Base-by-base conservation (phyloP, 35 echinoderm and acorn worm species). In the Lytechinus pictus region DNA sequence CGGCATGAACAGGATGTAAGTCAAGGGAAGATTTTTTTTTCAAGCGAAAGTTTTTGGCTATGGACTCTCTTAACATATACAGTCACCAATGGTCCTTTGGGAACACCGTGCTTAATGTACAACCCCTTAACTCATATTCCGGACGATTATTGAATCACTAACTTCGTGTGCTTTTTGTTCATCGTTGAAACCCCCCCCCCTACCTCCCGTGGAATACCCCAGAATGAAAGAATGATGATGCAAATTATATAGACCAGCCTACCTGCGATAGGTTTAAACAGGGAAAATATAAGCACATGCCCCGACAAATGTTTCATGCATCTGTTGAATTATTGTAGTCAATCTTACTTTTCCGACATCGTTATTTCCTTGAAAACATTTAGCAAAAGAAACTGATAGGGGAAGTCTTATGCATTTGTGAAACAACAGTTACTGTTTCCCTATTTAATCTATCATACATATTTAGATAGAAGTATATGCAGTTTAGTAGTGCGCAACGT, bases 21-120 rank as follows among this genome's bases (percentile, higher is more conserved):
- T 79, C 66, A 79, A 79, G 66, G n/a, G 66, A 79, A 79, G 66
- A 79, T 79, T 79, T 79, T 79, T n/a, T 79, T 79, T 79, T 24
- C 66, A 79, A 79, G 21, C n/a, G 5, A 24, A 79, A 79, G 16
- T 79, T 79, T 79, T 79, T 79, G 66, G 66, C 66, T 24, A 79
- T 79, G 66, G 66, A 79, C 66, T 24, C 66, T 19, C 66, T 79
- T 24, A 79, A 79, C 66, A 79, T 24, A 79, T 79, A 79, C 66
- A 79, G 66, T 79, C 66, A 79, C 14, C 66, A 79, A 8, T 79
- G 16, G 66, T 79, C 66, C 66, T 19, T 16, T 79, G 66, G 66
- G 66, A 79, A 7, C 66, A 79, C 66, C 66, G 66, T 24, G 19
- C 66, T 79, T 79, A n/a, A 79, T 79, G 66, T 79, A 79, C 66